Conservation (phyloP, 2,113 vertebrate species). For the Rhipidura dahli region DNA sequence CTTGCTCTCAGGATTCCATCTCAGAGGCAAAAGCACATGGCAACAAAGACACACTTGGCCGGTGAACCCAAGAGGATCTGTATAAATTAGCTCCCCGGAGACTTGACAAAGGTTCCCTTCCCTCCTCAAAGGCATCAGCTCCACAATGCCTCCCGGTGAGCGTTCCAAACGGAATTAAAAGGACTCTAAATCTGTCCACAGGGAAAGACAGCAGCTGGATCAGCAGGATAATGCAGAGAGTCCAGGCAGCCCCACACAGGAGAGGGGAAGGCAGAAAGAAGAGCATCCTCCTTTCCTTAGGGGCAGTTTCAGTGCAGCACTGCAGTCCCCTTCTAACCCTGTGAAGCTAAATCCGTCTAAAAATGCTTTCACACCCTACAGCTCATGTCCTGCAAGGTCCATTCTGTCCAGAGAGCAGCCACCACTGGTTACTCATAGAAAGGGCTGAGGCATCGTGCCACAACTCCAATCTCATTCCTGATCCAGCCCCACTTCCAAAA, state of each 20-base stretch:
- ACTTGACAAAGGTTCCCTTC: not conserved
- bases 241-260: not conserved
- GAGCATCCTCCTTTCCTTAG: not conserved
- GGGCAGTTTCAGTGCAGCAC: not conserved
- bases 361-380: not conserved
- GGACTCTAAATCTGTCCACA: not conserved
- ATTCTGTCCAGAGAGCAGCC: not conserved
- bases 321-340: not conserved
- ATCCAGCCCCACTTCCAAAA: not conserved
- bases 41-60: slow-evolving; percentile 8
- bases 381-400: not conserved
- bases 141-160: not conserved
- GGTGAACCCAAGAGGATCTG: not conserved
- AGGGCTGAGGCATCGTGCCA: not conserved
- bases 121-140: not conserved
- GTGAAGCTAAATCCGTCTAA: not conserved
- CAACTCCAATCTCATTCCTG: accelerated
- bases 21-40: not conserved
- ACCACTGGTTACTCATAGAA: not conserved
- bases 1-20: not conserved
- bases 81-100: slow-evolving; percentile 20
- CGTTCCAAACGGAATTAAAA: not conserved
- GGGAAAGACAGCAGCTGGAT: not conserved
- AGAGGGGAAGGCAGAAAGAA: not conserved
- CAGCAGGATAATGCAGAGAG: not conserved